Percentiles rank a stretch among this genome's conserved stretches.
These are phyloP conservation scores for Corvus cornix DNA, from an alignment of 2,113 vertebrate genomes.

Conservation along the genomic window DNA sequence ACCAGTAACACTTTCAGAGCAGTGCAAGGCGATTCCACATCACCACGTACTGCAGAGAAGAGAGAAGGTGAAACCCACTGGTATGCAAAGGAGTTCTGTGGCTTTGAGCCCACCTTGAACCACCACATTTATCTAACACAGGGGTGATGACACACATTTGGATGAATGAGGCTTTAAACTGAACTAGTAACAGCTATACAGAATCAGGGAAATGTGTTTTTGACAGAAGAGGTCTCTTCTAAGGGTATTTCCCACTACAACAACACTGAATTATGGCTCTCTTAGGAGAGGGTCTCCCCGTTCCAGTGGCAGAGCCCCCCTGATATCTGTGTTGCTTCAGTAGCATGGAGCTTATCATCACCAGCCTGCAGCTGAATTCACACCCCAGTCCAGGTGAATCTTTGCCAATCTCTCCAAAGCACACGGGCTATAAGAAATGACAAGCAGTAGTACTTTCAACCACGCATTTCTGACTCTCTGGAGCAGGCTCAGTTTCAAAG, in stretches of 20 bases:
- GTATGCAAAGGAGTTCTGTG: neutral
- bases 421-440: neutral
- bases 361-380: neutral
- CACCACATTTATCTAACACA: neutral
- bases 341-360: neutral
- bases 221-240: neutral
- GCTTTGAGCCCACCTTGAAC: conserved; percentile 7
- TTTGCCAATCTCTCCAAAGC: neutral
- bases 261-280: neutral
- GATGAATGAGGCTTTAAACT: neutral
- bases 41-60: fast-evolving
- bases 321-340: neutral
- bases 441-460: neutral
- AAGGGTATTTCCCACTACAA: neutral
- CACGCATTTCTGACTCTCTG: neutral
- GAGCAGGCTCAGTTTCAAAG: conserved; percentile 38
- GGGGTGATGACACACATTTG: conserved; percentile 23
- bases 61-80: neutral
- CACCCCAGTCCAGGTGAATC: neutral
- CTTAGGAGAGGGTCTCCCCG: neutral
- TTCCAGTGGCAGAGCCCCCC: neutral
- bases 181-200: neutral
- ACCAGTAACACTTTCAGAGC: neutral
- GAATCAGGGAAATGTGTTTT: neutral
- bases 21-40: neutral